Percentiles rank a stretch among this genome's conserved stretches.
Evolutionary conservation across 2,113 vertebrate genomes (phyloP).

Genomic region (Albula glossodonta): DNA sequence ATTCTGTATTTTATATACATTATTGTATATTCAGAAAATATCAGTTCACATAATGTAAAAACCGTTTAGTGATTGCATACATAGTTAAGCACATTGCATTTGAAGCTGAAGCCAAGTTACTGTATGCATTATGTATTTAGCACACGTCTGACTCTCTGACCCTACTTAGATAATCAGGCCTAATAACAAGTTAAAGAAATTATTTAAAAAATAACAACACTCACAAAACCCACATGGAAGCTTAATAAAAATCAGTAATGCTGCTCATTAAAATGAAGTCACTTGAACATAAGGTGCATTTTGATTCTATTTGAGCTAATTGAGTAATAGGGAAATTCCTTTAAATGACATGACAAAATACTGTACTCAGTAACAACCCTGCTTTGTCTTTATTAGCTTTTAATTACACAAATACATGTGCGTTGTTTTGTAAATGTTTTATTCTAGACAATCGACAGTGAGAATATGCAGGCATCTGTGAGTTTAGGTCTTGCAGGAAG

Average conservation of each 20-base stretch:
- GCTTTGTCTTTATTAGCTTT: slow-evolving; percentile 20
- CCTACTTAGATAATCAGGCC: background rate
- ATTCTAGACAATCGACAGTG: slow-evolving; percentile 20
- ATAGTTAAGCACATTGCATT: background rate
- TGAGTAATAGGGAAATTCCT: background rate
- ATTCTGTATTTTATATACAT: background rate
- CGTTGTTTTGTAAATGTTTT: slow-evolving; percentile 22
- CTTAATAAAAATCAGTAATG: background rate
- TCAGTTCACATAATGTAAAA: too few species aligned
- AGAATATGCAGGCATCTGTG: slow-evolving; percentile 23
- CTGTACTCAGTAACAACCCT: slow-evolving; percentile 2
- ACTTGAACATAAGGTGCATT: background rate
- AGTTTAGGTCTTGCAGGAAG: slow-evolving; percentile 18
- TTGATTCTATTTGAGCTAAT: background rate
- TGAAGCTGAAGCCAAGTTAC: background rate
- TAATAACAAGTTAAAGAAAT: background rate
- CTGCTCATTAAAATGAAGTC: background rate
- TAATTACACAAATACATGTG: slow-evolving; percentile 29
- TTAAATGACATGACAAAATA: slow-evolving; percentile 18
- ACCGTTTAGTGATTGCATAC: too few species aligned
- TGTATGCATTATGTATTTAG: background rate
- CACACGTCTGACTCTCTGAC: background rate
- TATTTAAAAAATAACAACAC: background rate
- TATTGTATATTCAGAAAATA: too few species aligned
- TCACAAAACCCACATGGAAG: background rate